phyloP scores from a whole-genome alignment of 2,113 vertebrate genomes.

The Crotophaga sulcirostris region DNA sequence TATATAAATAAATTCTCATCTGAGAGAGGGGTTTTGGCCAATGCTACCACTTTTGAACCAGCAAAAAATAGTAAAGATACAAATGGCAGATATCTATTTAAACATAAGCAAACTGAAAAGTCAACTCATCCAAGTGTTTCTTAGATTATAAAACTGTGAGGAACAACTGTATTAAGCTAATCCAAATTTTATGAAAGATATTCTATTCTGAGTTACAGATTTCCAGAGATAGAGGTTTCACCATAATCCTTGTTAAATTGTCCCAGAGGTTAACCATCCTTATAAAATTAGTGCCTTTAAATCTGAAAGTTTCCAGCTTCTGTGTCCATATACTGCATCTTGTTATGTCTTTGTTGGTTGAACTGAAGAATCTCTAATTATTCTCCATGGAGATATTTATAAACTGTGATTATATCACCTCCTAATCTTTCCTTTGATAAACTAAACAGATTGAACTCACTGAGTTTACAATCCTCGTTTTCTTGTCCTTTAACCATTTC shows the following conservation, averaged over 20 bases:
- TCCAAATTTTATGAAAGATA: not conserved
- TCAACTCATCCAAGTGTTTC: not conserved
- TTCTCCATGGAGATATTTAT: slow-evolving; percentile 35
- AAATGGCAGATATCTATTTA: not conserved
- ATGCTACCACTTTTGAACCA: not conserved
- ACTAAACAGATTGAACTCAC: slow-evolving; percentile 24
- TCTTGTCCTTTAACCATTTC: not conserved
- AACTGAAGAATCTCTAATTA: slow-evolving; percentile 12
- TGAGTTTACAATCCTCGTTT: not conserved
- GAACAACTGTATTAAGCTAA: not conserved
- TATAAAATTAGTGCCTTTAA: slow-evolving; percentile 22
- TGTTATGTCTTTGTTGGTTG: slow-evolving; percentile 42
- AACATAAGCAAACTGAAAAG: not conserved
- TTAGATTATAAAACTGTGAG: slow-evolving; percentile 3
- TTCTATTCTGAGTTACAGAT: not conserved
- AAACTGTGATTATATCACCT: slow-evolving; percentile 50
- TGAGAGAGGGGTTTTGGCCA: not conserved
- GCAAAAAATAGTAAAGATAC: not conserved
- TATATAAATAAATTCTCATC: slow-evolving; percentile 32
- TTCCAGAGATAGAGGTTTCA: not conserved
- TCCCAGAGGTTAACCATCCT: slow-evolving; percentile 26
- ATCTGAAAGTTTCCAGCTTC: not conserved
- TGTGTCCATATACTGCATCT: not conserved
- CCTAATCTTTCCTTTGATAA: slow-evolving; percentile 50
- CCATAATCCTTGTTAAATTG: not conserved